Conservation (phyloP, 2,797 vertebrate species). For the Enteromius mattozi region DNA sequence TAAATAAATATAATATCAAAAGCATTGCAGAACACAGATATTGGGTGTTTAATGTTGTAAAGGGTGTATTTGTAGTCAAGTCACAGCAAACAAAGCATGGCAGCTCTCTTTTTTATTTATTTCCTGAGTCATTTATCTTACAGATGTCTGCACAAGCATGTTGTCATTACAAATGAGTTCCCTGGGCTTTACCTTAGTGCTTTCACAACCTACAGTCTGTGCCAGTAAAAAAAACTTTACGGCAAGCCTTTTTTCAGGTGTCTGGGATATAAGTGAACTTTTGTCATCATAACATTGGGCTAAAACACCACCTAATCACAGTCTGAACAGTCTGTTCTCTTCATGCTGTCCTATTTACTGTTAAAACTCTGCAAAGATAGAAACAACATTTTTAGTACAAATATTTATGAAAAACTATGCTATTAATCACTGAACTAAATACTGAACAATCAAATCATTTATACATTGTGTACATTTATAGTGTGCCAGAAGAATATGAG, state of each 20-base stretch:
- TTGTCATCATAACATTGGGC: background rate
- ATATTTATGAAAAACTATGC: background rate
- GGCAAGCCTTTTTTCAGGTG: background rate
- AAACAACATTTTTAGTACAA: background rate
- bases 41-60: background rate
- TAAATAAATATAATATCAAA: background rate
- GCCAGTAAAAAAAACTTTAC: background rate
- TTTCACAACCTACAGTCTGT: slow-evolving; percentile 1
- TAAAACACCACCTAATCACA: background rate
- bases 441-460: background rate
- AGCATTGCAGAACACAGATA: background rate
- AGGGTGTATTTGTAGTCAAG: slow-evolving; percentile 23
- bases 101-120: background rate
- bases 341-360: background rate
- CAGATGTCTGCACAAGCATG: slow-evolving; percentile 25
- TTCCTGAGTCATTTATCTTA: slow-evolving; percentile 23
- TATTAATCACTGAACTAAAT: background rate
- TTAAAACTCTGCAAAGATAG: background rate
- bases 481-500: background rate
- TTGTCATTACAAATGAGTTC: slow-evolving; percentile 29
- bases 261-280: background rate
- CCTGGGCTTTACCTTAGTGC: slow-evolving; percentile 18
- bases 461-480: background rate
- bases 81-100: slow-evolving; percentile 17
- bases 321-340: slow-evolving; percentile 8